Percentiles rank a stretch among this genome's conserved stretches.
phyloP scores from a whole-genome alignment of 1,140 invertebrate genomes.

The Daktulosphaira vitifoliae region DNA sequence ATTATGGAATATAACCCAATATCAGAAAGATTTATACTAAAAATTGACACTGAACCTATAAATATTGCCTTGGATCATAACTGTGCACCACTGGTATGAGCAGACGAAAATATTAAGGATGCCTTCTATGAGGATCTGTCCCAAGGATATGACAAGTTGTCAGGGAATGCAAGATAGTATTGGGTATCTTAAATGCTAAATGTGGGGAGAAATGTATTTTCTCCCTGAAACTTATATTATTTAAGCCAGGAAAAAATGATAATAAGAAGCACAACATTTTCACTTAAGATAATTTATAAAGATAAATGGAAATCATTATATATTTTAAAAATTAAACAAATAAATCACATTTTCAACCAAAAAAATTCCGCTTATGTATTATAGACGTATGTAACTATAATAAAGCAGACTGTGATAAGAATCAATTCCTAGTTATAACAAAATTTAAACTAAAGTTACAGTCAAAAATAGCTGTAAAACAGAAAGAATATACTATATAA shows the following conservation, averaged over 20 bases:
- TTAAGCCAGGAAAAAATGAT: background rate
- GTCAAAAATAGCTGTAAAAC: too few species aligned
- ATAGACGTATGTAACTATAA: background rate
- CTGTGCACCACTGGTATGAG: conserved; percentile 33
- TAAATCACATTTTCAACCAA: background rate
- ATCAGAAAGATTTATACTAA: conserved; percentile 28
- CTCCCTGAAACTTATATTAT: background rate
- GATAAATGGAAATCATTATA: background rate
- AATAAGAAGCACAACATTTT: background rate
- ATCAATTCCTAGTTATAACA: too few species aligned
- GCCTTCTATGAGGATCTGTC: conserved; percentile 33
- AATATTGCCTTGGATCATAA: conserved; percentile 32
- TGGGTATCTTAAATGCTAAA: conserved; percentile 36
- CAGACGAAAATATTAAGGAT: conserved; percentile 35
- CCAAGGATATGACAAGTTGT: conserved; percentile 12
- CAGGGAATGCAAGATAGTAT: conserved; percentile 29
- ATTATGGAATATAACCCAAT: background rate
- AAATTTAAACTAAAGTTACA: too few species aligned
- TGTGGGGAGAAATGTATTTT: conserved; percentile 25
- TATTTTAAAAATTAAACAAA: background rate
- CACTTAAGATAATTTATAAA: conserved; percentile 1
- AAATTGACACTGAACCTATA: conserved; percentile 18
- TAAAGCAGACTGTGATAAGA: background rate
- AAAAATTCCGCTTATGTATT: background rate
- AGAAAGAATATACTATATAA: too few species aligned